Base-by-base conservation (phyloP, 2,888 invertebrate species). In the Perithous albicinctus region DNA sequence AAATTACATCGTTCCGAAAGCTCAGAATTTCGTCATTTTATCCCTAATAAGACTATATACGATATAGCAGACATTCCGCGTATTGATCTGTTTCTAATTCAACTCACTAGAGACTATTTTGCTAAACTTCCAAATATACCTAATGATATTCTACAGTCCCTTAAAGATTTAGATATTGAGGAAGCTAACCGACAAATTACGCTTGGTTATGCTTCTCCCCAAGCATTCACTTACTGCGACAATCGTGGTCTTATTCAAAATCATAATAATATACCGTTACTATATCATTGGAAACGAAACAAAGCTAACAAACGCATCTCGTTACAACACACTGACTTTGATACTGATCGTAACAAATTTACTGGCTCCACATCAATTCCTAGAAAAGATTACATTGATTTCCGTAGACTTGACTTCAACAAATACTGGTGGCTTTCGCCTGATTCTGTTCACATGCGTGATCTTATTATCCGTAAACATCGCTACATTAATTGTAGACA, bases 51-150 rank as follows among this genome's bases (percentile, higher is more conserved):
- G 51, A 43, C 15, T 10, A 10, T 78, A 10, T 78, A 78, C 20
- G 29, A 78, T 6, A 20, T n/a, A n/a, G 79, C 79, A 7, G 43
- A 74, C 1, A 66, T 79, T 1, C 79, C 74, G 0, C 20, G 79
- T n/a, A 56, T 79, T 20, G 66, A 74, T n/a, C 38, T 20, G 5
- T 79, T 79, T 23, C 18, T 64, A 6, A 46, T 74, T n/a, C 54
- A 56, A 20, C 10, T 79, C 0, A 43, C 48, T 6, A 5, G 79
- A 1, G 59, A 74, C 4, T 79, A 79, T 4, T 59, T 20, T 15
- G n/a, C n/a, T 6, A 35, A 35, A 2, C 2, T 66, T 7, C 41
- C 66, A 4, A n/a, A 12, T 7, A 66, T 43, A 0, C 41, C 41
- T 26, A 66, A 66, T 8, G 18, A 18, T 6, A 46, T 46, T 4